Percentiles rank a stretch among this genome's conserved stretches.
phyloP scores from a whole-genome alignment of 2,888 invertebrate genomes.

The Hypena proboscidalis region DNA sequence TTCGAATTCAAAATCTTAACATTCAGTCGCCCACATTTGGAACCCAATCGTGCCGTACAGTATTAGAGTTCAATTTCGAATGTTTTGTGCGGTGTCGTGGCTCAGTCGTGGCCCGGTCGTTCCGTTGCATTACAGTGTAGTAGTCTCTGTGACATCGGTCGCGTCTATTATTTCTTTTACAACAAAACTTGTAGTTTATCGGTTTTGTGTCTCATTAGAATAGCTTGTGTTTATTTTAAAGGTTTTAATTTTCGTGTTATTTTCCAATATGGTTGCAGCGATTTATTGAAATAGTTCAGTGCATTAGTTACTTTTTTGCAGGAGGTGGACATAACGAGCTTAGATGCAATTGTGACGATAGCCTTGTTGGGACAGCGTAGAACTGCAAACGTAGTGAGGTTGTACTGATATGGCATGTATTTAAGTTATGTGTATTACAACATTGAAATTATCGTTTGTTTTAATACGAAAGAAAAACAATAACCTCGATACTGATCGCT shows the following conservation, averaged over 20 bases:
- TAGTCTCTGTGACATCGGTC: slow-evolving; percentile 62
- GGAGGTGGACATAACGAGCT: too few species aligned
- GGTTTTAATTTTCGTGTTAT: slow-evolving; percentile 23
- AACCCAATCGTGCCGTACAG: slow-evolving; percentile 39
- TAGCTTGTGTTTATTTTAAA: slow-evolving; percentile 42
- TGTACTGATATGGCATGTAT: too few species aligned
- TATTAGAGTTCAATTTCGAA: slow-evolving; percentile 28
- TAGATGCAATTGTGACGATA: too few species aligned
- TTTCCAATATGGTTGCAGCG: slow-evolving; percentile 6
- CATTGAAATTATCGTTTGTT: too few species aligned
- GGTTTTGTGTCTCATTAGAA: slow-evolving; percentile 52
- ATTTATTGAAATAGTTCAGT: neutral
- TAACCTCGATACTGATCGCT: too few species aligned
- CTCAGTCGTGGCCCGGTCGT: slow-evolving; percentile 61
- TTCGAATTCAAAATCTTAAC: slow-evolving; percentile 70
- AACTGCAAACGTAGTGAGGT: too few species aligned
- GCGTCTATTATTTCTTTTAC: slow-evolving; percentile 61
- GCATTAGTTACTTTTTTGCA: too few species aligned
- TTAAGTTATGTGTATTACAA: too few species aligned
- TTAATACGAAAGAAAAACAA: too few species aligned
- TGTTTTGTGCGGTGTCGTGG: slow-evolving; percentile 32
- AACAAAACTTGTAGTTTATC: slow-evolving; percentile 63
- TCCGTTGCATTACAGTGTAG: slow-evolving; percentile 65
- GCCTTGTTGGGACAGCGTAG: too few species aligned
- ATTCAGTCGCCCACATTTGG: slow-evolving; percentile 29